Base-by-base conservation (phyloP, 92 coral and sea anemone species). In the Hydrozoanthus gracilis region DNA sequence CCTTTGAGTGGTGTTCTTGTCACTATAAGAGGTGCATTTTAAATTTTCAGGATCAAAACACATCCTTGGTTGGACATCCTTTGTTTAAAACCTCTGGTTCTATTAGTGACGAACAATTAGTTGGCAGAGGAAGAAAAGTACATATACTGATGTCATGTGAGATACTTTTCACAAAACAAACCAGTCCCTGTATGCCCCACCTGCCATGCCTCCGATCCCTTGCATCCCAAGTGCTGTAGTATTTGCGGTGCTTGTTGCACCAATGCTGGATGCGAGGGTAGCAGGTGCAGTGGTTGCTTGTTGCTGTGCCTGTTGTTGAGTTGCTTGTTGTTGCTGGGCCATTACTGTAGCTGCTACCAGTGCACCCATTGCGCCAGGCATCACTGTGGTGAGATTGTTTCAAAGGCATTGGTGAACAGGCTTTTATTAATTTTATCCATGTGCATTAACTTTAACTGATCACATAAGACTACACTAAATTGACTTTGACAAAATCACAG, bases 281-380 rank as follows among this genome's bases (percentile, higher is more conserved):
- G 87, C 90, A 62, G 71, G 94, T 85, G 95, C 56, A 64, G 90
- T 68, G 72, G 92, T n/a, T 16, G 88, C 90, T 83, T 93, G 98
- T 20, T 90, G 96, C 70, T 93, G 96, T 65, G 93, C 96, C 70
- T 96, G 98, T 56, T 93, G 96, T 74, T 96, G 99, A 20, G 2
- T 62, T 56, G 85, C 85, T 13, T 80, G 85, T 71, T 82, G 95
- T 88, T 79, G 98, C 11, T 88, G 88, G 3, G 92, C 96, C 77
- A 95, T 83, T 4, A 91, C 98, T 39, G 99, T 93, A 16, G 98
- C 98, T 1, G 99, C 99, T 2, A 96, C 99, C 72, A 96, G 83
- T 4, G 99, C 98, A 56, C 99, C 99, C 86, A 96, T 88, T 39
- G 98, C 88, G 13, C 99, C 99, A 54, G 99, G 98, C 83, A 90